A percentile compares a stretch with the other conserved stretches of the same genome.
phyloP scores from a whole-genome alignment of 2,113 vertebrate genomes.

The Plectropomus leopardus region DNA sequence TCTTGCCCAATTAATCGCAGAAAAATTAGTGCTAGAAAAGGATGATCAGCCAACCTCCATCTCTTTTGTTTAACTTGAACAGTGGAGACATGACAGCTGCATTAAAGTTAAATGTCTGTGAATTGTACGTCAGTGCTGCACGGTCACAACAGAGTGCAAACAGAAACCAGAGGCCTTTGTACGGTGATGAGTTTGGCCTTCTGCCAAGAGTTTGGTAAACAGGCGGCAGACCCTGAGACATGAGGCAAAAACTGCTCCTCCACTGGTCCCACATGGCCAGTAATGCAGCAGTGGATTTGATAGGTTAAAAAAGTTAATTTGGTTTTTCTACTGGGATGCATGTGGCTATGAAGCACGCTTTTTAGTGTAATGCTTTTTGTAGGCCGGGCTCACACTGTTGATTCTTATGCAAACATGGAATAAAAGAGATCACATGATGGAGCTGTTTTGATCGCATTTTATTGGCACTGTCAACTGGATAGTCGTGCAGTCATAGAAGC shows the following conservation, averaged over 20 bases:
- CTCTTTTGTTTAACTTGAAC: background rate
- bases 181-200: conserved; percentile 32
- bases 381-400: background rate
- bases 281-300: background rate
- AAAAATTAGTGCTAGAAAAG: background rate
- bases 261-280: background rate
- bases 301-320: background rate
- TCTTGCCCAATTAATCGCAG: rapidly evolving
- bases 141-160: conserved; percentile 41
- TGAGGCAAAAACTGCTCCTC: background rate
- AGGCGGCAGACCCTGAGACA: conserved; percentile 12
- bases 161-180: conserved; percentile 48
- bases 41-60: background rate
- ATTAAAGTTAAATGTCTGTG: conserved; percentile 46
- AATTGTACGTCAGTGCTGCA: background rate
- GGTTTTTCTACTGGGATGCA: background rate
- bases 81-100: conserved; percentile 21
- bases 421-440: conserved; percentile 13
- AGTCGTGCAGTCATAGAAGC: background rate
- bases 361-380: background rate
- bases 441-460: conserved; percentile 23
- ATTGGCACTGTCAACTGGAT: background rate
- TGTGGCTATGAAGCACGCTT: background rate
- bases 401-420: conserved; percentile 33
- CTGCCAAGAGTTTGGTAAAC: conserved; percentile 59